A percentile compares a stretch with the other conserved stretches of the same genome.
These are phyloP conservation scores for Jordanella pulchra DNA, from an alignment of 2,797 vertebrate species.

Conservation along the genomic window DNA sequence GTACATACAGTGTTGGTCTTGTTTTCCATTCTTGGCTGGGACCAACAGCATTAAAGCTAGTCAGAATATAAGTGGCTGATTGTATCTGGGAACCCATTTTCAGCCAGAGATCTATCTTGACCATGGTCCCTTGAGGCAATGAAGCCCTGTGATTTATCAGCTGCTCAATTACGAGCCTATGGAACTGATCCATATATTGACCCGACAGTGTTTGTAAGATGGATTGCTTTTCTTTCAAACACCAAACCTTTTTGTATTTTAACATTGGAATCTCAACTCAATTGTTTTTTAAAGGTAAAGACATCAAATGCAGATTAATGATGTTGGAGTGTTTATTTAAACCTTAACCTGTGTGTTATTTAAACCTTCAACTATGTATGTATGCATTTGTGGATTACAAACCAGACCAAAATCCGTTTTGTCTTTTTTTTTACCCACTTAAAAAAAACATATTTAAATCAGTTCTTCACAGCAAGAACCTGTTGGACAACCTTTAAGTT, in stretches of 20 bases:
- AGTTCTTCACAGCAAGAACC: too few relatives aligned
- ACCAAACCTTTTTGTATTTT: slow-evolving; percentile 23
- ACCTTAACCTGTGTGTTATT: too few relatives aligned
- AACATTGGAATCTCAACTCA: background rate
- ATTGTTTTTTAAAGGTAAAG: slow-evolving; percentile 20
- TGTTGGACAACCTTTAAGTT: too few relatives aligned
- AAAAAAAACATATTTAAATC: too few relatives aligned
- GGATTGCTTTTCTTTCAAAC: background rate
- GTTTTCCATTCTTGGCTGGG: background rate
- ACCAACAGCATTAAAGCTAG: background rate
- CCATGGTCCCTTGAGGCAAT: slow-evolving; percentile 1
- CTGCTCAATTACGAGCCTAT: slow-evolving; percentile 34
- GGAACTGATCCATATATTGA: slow-evolving; percentile 26
- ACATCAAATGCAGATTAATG: slow-evolving; percentile 14
- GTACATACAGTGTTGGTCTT: too few relatives aligned
- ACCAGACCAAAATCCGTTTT: too few relatives aligned
- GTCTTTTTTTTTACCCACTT: too few relatives aligned
- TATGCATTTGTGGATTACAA: too few relatives aligned
- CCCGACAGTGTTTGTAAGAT: slow-evolving; percentile 4
- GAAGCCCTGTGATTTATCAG: slow-evolving; percentile 22
- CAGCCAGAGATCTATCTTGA: background rate
- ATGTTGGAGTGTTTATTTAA: slow-evolving; percentile 5
- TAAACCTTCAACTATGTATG: too few relatives aligned
- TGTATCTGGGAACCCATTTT: slow-evolving; percentile 8
- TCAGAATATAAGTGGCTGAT: slow-evolving; percentile 12